A percentile compares a stretch with the other conserved stretches of the same genome.
phyloP scores from a whole-genome alignment of 2,888 invertebrate genomes.

The Odontocerum albicorne region DNA sequence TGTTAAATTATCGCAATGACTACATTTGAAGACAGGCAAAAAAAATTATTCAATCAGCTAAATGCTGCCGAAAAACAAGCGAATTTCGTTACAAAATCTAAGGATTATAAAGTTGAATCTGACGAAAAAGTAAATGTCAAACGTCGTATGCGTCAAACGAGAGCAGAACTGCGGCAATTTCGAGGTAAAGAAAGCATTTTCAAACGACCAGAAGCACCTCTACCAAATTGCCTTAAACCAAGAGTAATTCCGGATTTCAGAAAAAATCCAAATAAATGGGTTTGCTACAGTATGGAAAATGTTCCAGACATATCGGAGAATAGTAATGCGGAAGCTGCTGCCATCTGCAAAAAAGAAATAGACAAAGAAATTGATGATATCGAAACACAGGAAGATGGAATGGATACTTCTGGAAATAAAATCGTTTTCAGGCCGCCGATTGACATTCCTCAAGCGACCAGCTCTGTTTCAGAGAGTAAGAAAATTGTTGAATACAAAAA shows the following conservation, averaged over 20 bases:
- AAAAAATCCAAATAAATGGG: conserved; percentile 81
- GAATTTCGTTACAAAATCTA: conserved; percentile 45
- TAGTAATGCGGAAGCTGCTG: conserved; percentile 63
- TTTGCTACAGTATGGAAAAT: conserved; percentile 77
- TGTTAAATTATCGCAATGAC: no score
- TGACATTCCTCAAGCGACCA: conserved; percentile 38
- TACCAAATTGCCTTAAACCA: conserved; percentile 57
- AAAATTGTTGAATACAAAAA: conserved; percentile 57
- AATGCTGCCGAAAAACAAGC: conserved; percentile 62
- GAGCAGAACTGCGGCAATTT: conserved; percentile 53
- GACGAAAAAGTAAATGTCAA: conserved; percentile 21
- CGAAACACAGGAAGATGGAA: conserved; percentile 30
- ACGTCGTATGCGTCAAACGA: conserved; percentile 33
- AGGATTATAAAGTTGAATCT: conserved; percentile 43
- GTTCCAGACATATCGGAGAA: conserved; percentile 79
- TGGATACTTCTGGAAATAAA: conserved; percentile 41
- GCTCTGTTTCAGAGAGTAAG: conserved; percentile 37
- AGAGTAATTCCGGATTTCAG: conserved; percentile 55
- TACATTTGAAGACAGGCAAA: conserved; percentile 63
- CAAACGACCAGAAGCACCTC: conserved; percentile 70
- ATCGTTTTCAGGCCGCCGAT: conserved; percentile 42
- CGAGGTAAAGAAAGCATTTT: conserved; percentile 78
- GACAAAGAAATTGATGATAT: conserved; percentile 28
- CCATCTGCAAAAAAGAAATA: conserved; percentile 40
- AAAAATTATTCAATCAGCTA: conserved; percentile 69